A percentile compares a stretch with the other conserved stretches of the same genome.
Evolutionary conservation across 2,113 vertebrate genomes (phyloP).

Genomic region (Miniopterus natalensis): DNA sequence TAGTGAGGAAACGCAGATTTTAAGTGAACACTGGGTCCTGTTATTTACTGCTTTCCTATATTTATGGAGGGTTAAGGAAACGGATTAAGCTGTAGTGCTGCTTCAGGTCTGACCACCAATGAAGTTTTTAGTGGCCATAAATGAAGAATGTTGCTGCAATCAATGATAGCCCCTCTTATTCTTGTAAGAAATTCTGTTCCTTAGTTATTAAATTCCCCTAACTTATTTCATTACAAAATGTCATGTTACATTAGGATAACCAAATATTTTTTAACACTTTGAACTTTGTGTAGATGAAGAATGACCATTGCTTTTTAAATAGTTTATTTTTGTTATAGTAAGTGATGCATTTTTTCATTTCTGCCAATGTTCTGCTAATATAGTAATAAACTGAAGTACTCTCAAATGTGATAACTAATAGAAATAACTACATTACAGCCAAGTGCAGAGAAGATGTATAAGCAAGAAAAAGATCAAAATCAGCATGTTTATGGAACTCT

Average conservation of each 20-base stretch:
- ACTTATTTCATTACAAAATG: constrained; percentile 60
- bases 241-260: constrained; percentile 6
- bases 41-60: constrained; percentile 42
- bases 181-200: constrained; percentile 43
- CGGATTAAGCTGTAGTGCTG: constrained; percentile 34
- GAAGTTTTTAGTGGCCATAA: neutral
- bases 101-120: constrained; percentile 33
- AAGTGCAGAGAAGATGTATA: constrained; percentile 17
- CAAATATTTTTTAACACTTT: constrained; percentile 61
- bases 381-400: constrained; percentile 35
- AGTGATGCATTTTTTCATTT: constrained; percentile 29
- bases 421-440: constrained; percentile 25
- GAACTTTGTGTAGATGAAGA: constrained; percentile 48
- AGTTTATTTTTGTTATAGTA: constrained; percentile 64
- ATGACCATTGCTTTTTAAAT: constrained; percentile 59
- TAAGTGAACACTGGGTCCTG: constrained; percentile 56
- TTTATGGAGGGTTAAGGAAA: neutral
- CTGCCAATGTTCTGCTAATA: neutral
- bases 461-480: constrained; percentile 10
- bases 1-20: constrained; percentile 43
- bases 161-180: neutral
- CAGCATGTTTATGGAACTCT: neutral
- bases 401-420: neutral
- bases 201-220: constrained; percentile 55
- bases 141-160: constrained; percentile 44